Evolutionary conservation across 1,140 invertebrate genomes (phyloP).

Genomic region (Lutraria rhynchaena): DNA sequence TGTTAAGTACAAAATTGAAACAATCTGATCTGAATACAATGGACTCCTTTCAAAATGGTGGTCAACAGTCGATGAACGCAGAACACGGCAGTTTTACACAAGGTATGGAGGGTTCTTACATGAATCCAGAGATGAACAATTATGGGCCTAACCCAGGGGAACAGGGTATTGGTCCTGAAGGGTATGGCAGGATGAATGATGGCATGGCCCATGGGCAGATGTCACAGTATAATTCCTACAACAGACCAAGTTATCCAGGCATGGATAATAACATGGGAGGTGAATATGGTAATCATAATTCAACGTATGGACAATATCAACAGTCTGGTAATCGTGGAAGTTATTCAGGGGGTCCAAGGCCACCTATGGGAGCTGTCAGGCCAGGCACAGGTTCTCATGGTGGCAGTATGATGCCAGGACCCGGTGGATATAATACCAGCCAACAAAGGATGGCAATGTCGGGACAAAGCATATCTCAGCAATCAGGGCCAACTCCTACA

Average conservation of each 20-base stretch:
- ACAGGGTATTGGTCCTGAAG: slow-evolving; percentile 70
- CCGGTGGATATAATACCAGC: slow-evolving; percentile 65
- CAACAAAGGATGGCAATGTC: slow-evolving; percentile 80
- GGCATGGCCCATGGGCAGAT: slow-evolving; percentile 74
- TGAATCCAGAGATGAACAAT: slow-evolving; percentile 77
- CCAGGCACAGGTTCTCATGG: slow-evolving; percentile 68
- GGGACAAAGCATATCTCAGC: slow-evolving; percentile 88
- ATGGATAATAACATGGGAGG: slow-evolving; percentile 65
- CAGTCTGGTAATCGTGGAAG: slow-evolving; percentile 70
- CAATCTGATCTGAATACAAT: slow-evolving; percentile 73
- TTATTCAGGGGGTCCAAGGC: slow-evolving; percentile 66
- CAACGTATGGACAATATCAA: slow-evolving; percentile 73
- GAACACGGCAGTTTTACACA: slow-evolving; percentile 72
- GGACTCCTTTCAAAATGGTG: slow-evolving; percentile 80
- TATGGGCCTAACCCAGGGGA: slow-evolving; percentile 72
- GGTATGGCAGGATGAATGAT: slow-evolving; percentile 74
- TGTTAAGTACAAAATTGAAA: slow-evolving; percentile 37
- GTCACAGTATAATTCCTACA: slow-evolving; percentile 72
- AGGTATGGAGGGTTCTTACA: slow-evolving; percentile 72
- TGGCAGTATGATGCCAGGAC: slow-evolving; percentile 66
- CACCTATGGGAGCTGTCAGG: slow-evolving; percentile 69
- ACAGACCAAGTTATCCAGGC: slow-evolving; percentile 63
- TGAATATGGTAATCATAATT: slow-evolving; percentile 73
- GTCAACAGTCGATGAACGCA: slow-evolving; percentile 75
- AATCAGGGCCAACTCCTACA: slow-evolving; percentile 91